phyloP scores from a whole-genome alignment of 2,888 invertebrate genomes.

The Tryphoninae sp. region DNA sequence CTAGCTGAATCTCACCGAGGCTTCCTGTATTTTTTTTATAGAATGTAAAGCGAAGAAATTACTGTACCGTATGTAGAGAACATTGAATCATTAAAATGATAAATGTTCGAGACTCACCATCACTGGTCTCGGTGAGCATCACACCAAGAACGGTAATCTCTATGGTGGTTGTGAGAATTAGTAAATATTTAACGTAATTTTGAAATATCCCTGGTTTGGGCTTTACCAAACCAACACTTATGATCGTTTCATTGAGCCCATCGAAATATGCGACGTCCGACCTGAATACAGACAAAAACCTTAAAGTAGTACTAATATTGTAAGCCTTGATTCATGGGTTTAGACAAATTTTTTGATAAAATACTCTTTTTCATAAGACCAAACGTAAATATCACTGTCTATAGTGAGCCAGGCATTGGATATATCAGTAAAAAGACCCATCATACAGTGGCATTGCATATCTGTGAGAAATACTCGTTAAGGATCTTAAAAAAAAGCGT shows the following conservation, averaged over 20 bases:
- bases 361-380: constrained; percentile 96
- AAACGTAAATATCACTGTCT: constrained; percentile 98
- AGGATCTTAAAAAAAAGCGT: constrained; percentile 16
- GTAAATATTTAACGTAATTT: constrained; percentile 93
- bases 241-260: constrained; percentile 96
- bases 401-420: constrained; percentile 98
- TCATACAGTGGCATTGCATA: constrained; percentile 97
- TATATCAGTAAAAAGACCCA: constrained; percentile 98
- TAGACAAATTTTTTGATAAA: neutral
- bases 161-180: constrained; percentile 96
- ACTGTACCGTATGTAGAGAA: neutral
- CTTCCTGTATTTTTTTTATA: constrained; percentile 76
- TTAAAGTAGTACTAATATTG: constrained; percentile 25
- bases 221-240: constrained; percentile 94
- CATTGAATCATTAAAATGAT: neutral
- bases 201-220: constrained; percentile 96
- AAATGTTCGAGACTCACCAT: constrained; percentile 72
- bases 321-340: neutral
- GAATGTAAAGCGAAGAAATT: neutral
- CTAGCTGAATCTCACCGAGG: constrained; percentile 91
- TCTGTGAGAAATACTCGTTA: constrained; percentile 83
- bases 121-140: constrained; percentile 79
- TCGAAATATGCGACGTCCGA: constrained; percentile 98
- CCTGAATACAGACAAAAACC: constrained; percentile 80
- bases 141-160: constrained; percentile 95